Evolutionary conservation across 2,797 vertebrate species (phyloP).

Genomic region (Anguilla marmorata): DNA sequence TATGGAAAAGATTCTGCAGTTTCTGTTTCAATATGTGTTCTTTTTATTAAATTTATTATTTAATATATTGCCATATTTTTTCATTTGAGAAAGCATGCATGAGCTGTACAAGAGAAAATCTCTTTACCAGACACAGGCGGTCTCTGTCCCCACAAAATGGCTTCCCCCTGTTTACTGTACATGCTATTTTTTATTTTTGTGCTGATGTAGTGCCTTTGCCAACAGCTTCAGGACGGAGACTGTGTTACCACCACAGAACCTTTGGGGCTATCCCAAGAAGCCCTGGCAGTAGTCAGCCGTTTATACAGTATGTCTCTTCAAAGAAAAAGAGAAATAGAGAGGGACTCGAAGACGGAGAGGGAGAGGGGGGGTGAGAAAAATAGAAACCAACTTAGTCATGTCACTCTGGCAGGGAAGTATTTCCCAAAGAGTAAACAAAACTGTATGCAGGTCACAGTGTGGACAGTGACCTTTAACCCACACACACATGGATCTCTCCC

Average conservation of each 20-base stretch:
- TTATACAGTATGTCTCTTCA: neutral
- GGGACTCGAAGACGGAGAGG: neutral
- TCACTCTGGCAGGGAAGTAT: neutral
- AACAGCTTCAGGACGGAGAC: slow-evolving; percentile 2
- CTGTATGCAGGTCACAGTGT: neutral
- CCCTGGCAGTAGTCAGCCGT: neutral
- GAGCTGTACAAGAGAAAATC: neutral
- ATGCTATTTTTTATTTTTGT: slow-evolving; percentile 26
- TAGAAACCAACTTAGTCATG: neutral
- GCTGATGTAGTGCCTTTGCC: slow-evolving; percentile 31
- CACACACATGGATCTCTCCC: neutral
- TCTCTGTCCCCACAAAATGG: slow-evolving; percentile 13
- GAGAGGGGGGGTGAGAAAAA: neutral
- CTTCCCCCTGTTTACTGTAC: neutral
- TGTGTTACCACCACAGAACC: neutral
- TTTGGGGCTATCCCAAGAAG: slow-evolving; percentile 12
- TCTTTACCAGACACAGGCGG: slow-evolving; percentile 9
- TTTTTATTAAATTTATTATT: neutral
- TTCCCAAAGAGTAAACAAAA: neutral
- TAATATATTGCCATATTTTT: neutral
- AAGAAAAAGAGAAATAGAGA: neutral
- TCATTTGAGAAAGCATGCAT: neutral
- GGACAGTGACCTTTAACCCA: neutral
- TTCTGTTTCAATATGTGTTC: neutral
- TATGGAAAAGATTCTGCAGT: neutral